A percentile compares a stretch with the other conserved stretches of the same genome.
phyloP scores from a whole-genome alignment of 1,140 invertebrate genomes.

The Galleria mellonella region DNA sequence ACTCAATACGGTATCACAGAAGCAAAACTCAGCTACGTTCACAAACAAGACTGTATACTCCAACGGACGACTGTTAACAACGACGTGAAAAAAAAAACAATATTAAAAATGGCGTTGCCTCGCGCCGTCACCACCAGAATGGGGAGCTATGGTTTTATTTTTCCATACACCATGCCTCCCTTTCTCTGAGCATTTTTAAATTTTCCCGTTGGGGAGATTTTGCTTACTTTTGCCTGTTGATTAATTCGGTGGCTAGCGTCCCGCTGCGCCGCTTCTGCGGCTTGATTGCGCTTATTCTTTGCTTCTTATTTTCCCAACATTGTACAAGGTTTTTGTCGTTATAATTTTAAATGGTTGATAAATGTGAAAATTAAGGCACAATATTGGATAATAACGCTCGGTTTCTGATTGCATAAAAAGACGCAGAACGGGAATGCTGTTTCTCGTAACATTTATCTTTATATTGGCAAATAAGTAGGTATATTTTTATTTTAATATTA shows the following conservation, averaged over 20 bases:
- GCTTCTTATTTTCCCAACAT: no score
- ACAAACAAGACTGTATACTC: neutral
- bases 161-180: conserved; percentile 43
- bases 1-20: neutral
- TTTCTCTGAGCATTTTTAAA: conserved; percentile 49
- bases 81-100: conserved; percentile 41
- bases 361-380: neutral
- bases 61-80: neutral
- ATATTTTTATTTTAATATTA: neutral
- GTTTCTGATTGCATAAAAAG: conserved; percentile 11
- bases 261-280: conserved; percentile 47
- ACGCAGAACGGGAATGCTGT: neutral
- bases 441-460: neutral
- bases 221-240: conserved; percentile 56
- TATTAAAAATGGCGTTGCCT: conserved; percentile 56
- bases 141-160: conserved; percentile 49
- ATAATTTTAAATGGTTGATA: conserved; percentile 3
- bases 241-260: conserved; percentile 55
- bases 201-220: conserved; percentile 17
- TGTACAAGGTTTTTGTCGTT: conserved; percentile 15
- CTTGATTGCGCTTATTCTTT: conserved; percentile 48
- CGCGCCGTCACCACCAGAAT: conserved; percentile 60
- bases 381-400: neutral
- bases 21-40: neutral
- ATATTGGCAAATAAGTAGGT: neutral